Evolutionary conservation across 2,113 vertebrate genomes (phyloP).

Genomic region (Vombatus ursinus): DNA sequence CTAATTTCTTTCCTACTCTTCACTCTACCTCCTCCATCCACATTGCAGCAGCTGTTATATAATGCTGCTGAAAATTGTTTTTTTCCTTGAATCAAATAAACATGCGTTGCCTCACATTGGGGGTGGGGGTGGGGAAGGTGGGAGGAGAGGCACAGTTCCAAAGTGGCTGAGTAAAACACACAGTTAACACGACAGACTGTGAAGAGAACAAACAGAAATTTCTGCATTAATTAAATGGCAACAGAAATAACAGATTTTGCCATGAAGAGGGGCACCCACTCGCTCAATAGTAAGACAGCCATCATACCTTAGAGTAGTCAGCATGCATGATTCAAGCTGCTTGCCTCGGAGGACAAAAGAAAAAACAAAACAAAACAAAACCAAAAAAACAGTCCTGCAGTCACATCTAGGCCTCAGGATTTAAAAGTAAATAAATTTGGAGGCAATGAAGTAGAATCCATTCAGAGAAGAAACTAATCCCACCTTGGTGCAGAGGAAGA

Average conservation of each 20-base stretch:
- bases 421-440: neutral
- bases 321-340: neutral
- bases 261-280: neutral
- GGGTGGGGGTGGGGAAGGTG: neutral
- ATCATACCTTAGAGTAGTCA: neutral
- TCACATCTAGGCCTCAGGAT: neutral
- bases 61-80: neutral
- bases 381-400: neutral
- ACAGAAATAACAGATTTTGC: neutral
- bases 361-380: neutral
- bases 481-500: neutral
- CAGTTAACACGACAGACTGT: neutral
- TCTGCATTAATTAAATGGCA: neutral
- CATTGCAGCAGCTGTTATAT: neutral
- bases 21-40: neutral
- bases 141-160: neutral
- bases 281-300: neutral
- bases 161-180: neutral
- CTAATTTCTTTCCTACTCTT: neutral
- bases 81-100: neutral
- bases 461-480: neutral
- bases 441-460: neutral
- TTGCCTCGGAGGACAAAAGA: neutral
- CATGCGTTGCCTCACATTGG: neutral
- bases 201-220: neutral